Conservation (phyloP, 2,888 invertebrate species). For the Nomada fucata region DNA sequence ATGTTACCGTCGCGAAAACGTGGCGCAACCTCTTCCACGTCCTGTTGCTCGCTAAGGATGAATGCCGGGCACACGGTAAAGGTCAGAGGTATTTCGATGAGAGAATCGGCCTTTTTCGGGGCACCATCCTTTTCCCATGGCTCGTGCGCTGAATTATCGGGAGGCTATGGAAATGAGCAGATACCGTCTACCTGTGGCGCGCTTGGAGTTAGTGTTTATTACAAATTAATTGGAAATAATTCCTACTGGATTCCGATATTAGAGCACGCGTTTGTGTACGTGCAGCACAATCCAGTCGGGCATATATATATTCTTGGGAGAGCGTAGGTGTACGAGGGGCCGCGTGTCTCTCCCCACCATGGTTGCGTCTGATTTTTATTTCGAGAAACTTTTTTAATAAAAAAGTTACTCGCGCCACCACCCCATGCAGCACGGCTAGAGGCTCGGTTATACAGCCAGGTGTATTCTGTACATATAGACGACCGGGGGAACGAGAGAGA, state of each 20-base stretch:
- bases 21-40: not conserved
- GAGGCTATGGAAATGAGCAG: too few species aligned
- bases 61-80: not conserved
- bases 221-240: too few species aligned
- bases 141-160: too few species aligned
- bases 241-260: too few species aligned
- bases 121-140: too few species aligned
- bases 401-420: conserved; percentile 79
- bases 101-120: not conserved
- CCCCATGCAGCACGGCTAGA: conserved; percentile 36
- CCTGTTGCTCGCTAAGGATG: not conserved
- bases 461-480: conserved; percentile 66
- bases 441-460: conserved; percentile 65
- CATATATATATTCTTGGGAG: conserved; percentile 33
- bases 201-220: too few species aligned
- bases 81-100: conserved; percentile 2
- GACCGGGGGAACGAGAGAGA: not conserved
- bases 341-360: conserved; percentile 54
- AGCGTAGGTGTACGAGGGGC: conserved; percentile 36
- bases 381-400: conserved; percentile 83
- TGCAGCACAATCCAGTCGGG: conserved; percentile 4
- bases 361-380: conserved; percentile 77
- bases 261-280: not conserved
- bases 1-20: conserved; percentile 49
- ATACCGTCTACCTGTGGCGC: too few species aligned